These are phyloP conservation scores for Eubucco bourcierii DNA, from an alignment of 2,113 vertebrate genomes.

Conservation along the genomic window DNA sequence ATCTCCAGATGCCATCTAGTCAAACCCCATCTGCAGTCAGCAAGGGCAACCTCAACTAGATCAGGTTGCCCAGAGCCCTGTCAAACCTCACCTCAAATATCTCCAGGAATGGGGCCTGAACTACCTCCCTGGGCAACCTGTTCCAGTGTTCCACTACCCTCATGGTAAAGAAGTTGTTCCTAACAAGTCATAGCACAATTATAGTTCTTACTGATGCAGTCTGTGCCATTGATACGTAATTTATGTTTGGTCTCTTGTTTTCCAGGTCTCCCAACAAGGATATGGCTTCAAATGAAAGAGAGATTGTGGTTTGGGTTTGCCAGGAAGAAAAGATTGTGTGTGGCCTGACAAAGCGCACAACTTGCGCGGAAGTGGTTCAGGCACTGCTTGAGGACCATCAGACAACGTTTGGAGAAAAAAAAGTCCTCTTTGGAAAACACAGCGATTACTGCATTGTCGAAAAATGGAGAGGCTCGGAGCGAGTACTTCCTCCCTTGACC, in stretches of 20 bases:
- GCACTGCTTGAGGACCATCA: slow-evolving; percentile 92
- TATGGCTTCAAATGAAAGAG: slow-evolving; percentile 81
- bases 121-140: no score
- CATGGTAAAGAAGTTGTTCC: no score
- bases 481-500: slow-evolving; percentile 88
- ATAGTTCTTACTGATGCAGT: not conserved
- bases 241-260: not conserved
- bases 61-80: no score
- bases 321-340: slow-evolving; percentile 94
- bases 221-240: not conserved
- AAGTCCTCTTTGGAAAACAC: slow-evolving; percentile 83
- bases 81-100: no score
- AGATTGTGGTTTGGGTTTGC: slow-evolving; percentile 92
- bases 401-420: slow-evolving; percentile 79
- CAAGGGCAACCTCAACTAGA: no score
- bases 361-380: slow-evolving; percentile 87
- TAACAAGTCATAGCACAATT: no score
- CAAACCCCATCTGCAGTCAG: no score
- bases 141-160: no score
- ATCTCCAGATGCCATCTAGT: no score
- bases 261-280: slow-evolving; percentile 82
- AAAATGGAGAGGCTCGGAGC: slow-evolving; percentile 91
- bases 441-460: slow-evolving; percentile 93
- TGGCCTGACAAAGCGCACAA: slow-evolving; percentile 92
- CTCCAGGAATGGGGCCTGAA: no score